Base-by-base conservation (phyloP, 2,888 invertebrate species). In the Melanotus villosus region DNA sequence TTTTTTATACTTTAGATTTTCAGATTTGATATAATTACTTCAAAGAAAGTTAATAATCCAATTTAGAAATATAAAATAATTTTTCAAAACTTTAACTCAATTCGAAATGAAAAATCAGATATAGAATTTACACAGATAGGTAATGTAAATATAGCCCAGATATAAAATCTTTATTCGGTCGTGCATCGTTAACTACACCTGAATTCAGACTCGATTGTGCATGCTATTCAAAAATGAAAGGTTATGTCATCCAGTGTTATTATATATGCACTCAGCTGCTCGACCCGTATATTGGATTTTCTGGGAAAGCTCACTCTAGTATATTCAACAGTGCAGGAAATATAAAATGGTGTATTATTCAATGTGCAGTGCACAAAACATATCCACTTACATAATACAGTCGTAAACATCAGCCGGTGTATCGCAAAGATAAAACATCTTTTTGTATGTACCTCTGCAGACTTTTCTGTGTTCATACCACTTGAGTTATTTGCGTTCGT, bases 271-370 rank as follows among this genome's bases (percentile, higher is more conserved):
- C 43, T 26, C 23, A 41, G 10, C 43, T 43, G 38, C 41, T 41
- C 45, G 26, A 26, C 41, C 12, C n/a, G 50, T 50, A 36, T 50
- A 60, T 60, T 47, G 60, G 19, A 60, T 63, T 50, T 52, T 36
- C 14, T 21, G 18, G 34, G n/a, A 62, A 41, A 41, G 26, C 30
- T 32, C 30, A 38, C 21, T 41, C 52, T 26, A 5, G 30, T 63
- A 52, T 34, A 63, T 52, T 63, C 63, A 52, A 18, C 63, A 63
- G 52, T 52, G 32, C 47, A 32, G 41, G 38, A 63, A 63, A 63
- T 63, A 52, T 63, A 54, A 52, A 63, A 63, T 52, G 23, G n/a
- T 52, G 30, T 63, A 60, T 63, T 63, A 63, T 63, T 38, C 63
- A 52, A 63, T 52, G 41, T 52, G 41, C 43, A 36, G 30, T 41